Evolutionary conservation across 2,113 vertebrate species (phyloP).

Genomic region (Anguilla rostrata): DNA sequence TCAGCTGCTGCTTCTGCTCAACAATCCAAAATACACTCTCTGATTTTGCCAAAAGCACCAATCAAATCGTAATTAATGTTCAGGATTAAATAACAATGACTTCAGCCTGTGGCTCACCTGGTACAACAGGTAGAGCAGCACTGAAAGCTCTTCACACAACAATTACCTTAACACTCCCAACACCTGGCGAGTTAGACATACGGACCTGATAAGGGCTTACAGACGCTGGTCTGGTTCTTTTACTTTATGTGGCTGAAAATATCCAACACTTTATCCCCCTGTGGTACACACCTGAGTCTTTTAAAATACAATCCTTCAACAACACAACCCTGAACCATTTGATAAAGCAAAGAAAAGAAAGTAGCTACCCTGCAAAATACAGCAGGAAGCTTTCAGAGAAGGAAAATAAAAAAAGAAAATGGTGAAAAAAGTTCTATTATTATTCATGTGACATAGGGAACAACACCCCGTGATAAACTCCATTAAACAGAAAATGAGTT

Average conservation of each 20-base stretch:
- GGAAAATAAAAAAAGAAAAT: too few species aligned
- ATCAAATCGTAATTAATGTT: too few species aligned
- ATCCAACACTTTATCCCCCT: neutral
- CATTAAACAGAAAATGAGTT: conserved; percentile 18
- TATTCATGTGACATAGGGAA: too few species aligned
- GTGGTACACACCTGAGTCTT: neutral
- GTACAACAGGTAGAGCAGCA: neutral
- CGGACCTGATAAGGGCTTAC: neutral
- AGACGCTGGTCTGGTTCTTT: neutral
- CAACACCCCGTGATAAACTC: conserved; percentile 7
- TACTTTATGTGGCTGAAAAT: neutral
- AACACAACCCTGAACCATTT: neutral
- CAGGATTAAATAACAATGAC: neutral
- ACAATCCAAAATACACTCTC: neutral
- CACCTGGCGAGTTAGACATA: too few species aligned
- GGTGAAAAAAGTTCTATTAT: too few species aligned
- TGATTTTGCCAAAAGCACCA: too few species aligned
- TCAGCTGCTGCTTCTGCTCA: neutral
- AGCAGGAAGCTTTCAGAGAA: too few species aligned
- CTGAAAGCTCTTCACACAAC: neutral
- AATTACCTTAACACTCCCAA: neutral
- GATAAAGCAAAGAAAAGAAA: too few species aligned
- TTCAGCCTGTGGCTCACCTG: neutral
- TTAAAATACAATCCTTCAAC: neutral
- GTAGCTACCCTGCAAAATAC: too few species aligned